These are phyloP conservation scores for Heterodera filipjevi DNA, from an alignment of 2,888 invertebrate genomes.

Conservation along the genomic window DNA sequence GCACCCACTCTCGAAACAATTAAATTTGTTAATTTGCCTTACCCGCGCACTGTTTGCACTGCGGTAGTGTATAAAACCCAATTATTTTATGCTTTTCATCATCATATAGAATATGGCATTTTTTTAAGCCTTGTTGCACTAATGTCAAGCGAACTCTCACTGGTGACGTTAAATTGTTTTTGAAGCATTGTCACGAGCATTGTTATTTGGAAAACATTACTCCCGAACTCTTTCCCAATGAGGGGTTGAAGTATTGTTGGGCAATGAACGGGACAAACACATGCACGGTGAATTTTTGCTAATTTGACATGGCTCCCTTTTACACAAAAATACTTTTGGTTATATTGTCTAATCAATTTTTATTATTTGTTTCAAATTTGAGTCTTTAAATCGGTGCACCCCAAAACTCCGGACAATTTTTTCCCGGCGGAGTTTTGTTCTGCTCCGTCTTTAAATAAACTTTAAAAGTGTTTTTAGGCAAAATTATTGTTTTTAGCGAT, in stretches of 20 bases:
- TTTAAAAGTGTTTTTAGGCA: too few relatives aligned
- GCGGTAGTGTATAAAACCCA: too few relatives aligned
- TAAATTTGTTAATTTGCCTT: conserved; percentile 4
- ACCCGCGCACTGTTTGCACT: conserved; percentile 45
- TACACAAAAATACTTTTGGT: too few relatives aligned
- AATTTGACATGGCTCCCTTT: too few relatives aligned
- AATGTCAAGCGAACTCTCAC: conserved; percentile 25
- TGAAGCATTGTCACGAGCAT: conserved; percentile 38
- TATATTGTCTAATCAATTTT: too few relatives aligned
- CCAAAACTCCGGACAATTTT: too few relatives aligned
- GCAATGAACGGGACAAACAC: conserved; percentile 34
- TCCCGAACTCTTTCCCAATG: conserved; percentile 32
- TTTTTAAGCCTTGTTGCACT: conserved; percentile 24
- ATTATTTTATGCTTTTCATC: too few relatives aligned
- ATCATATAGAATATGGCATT: neutral
- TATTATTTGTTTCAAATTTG: too few relatives aligned
- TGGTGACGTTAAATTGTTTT: conserved; percentile 26
- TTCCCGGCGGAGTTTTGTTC: too few relatives aligned
- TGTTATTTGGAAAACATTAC: conserved; percentile 36
- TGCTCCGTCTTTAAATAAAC: too few relatives aligned
- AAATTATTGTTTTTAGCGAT: too few relatives aligned
- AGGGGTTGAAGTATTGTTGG: conserved; percentile 34
- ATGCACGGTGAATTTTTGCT: conserved; percentile 36
- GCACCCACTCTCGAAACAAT: conserved; percentile 20
- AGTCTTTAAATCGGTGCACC: too few relatives aligned